Evolutionary conservation across 2,888 invertebrate genomes (phyloP).

Genomic region (Julus scandinavius): DNA sequence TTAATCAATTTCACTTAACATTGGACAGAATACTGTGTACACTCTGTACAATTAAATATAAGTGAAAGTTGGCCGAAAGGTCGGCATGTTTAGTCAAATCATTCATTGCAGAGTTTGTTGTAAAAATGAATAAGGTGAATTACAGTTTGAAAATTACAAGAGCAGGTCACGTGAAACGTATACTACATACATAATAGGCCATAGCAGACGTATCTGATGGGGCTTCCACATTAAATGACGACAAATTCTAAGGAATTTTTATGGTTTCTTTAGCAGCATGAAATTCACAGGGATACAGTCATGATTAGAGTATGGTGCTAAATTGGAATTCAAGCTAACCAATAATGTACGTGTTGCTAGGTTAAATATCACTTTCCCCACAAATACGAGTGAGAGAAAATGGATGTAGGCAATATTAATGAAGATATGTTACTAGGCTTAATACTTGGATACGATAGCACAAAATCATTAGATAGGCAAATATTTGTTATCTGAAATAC

Average conservation of each 20-base stretch:
- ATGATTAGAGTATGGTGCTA: background rate
- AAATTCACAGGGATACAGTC: background rate
- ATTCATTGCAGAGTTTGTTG: background rate
- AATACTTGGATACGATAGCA: background rate
- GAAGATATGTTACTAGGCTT: background rate
- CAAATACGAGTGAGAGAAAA: background rate
- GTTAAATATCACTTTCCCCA: background rate
- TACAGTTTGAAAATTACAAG: background rate
- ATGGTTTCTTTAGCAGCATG: background rate
- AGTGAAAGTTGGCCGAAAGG: background rate
- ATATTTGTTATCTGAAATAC: too few species aligned
- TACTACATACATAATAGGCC: constrained; percentile 1
- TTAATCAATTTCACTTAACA: too few species aligned
- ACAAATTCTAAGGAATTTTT: background rate
- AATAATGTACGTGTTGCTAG: constrained; percentile 23
- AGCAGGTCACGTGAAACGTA: background rate
- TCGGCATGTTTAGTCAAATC: background rate
- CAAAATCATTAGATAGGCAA: background rate
- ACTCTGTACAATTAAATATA: background rate
- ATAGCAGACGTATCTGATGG: background rate
- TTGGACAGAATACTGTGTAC: too few species aligned
- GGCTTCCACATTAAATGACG: background rate
- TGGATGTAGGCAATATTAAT: background rate
- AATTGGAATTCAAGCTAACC: background rate
- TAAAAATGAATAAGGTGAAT: background rate